Conservation (phyloP, 2,888 invertebrate genomes). For the Deilephila elpenor region DNA sequence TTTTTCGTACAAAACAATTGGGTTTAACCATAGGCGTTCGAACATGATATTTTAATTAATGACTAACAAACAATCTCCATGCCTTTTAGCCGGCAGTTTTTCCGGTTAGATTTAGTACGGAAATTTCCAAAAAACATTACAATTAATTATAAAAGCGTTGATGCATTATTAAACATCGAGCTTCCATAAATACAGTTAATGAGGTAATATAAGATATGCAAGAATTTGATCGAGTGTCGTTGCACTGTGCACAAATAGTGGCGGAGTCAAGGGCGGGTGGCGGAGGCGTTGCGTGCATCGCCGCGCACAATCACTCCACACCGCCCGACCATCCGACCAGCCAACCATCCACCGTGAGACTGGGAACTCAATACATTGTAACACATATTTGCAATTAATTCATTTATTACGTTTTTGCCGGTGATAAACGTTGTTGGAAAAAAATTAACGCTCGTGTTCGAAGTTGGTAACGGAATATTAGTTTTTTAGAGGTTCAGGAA, state of each 20-base stretch:
- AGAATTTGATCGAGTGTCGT: constrained; percentile 52
- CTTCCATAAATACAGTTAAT: constrained; percentile 9
- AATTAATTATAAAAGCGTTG: neutral
- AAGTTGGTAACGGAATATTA: neutral
- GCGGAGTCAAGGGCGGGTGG: constrained; percentile 71
- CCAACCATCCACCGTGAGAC: constrained; percentile 41
- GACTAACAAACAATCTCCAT: neutral
- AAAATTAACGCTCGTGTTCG: neutral
- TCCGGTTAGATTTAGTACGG: no score
- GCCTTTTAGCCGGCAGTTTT: neutral
- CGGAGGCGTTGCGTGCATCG: constrained; percentile 58
- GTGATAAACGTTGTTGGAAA: neutral
- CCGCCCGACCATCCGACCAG: constrained; percentile 31
- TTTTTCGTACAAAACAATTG: constrained; percentile 37
- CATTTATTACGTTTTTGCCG: constrained; percentile 5
- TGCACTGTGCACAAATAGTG: constrained; percentile 63
- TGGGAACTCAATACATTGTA: constrained; percentile 32
- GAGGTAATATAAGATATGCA: neutral
- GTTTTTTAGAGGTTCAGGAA: neutral
- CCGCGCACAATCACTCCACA: constrained; percentile 58
- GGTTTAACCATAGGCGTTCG: neutral
- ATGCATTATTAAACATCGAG: neutral
- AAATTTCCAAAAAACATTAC: neutral
- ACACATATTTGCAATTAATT: constrained; percentile 20
- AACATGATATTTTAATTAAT: constrained; percentile 1